Evolutionary conservation across 2,888 invertebrate species (phyloP).

Genomic region (Oscheius sp.): DNA sequence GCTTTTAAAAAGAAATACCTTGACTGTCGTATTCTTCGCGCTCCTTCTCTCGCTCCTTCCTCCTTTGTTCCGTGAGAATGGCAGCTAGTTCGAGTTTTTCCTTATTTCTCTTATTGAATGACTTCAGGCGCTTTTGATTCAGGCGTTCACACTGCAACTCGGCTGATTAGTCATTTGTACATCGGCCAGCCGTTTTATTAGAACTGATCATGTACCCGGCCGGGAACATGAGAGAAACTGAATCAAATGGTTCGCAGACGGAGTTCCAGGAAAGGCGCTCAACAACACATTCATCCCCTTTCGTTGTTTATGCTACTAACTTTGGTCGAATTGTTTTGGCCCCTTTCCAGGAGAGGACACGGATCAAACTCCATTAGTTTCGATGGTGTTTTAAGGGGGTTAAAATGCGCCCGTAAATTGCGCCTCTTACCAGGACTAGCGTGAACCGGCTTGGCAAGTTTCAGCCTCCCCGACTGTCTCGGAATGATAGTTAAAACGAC

Average conservation of each 20-base stretch:
- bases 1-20: conserved; percentile 3
- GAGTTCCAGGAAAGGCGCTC: too few relatives aligned
- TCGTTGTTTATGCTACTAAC: neutral
- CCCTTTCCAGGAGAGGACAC: too few relatives aligned
- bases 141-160: conserved; percentile 54
- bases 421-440: too few relatives aligned
- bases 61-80: conserved; percentile 42
- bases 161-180: too few relatives aligned
- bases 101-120: conserved; percentile 57
- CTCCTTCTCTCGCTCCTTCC: conserved; percentile 22
- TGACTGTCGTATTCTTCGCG: neutral
- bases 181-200: too few relatives aligned
- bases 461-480: too few relatives aligned
- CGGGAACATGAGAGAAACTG: too few relatives aligned
- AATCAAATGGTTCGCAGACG: too few relatives aligned
- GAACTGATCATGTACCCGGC: too few relatives aligned
- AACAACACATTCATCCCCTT: neutral
- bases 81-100: conserved; percentile 55
- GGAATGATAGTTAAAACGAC: too few relatives aligned
- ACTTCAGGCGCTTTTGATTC: conserved; percentile 54
- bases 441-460: too few relatives aligned
- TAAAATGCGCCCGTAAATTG: too few relatives aligned
- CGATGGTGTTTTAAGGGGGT: neutral
- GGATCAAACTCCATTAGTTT: neutral
- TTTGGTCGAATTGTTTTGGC: neutral